Conservation (phyloP, 2,797 vertebrate species). For the Siniperca scherzeri region DNA sequence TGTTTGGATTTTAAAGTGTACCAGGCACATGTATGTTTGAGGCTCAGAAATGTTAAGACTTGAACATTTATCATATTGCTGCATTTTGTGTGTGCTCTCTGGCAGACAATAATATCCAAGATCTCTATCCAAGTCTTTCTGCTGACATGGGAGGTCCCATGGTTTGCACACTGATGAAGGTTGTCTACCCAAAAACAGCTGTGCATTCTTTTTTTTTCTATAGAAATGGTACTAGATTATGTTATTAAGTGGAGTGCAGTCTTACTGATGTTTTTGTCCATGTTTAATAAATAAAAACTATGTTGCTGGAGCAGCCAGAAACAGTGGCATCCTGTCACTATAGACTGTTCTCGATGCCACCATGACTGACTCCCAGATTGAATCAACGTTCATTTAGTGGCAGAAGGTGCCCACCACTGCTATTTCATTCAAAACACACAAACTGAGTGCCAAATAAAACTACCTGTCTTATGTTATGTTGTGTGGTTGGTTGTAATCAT, state of each 20-base stretch:
- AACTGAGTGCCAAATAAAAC: not conserved
- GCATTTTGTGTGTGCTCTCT: not conserved
- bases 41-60: constrained; percentile 32
- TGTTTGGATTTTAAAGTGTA: constrained; percentile 58
- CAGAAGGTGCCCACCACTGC: not conserved
- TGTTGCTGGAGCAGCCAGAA: not conserved
- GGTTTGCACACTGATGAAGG: not conserved
- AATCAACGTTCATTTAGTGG: not conserved
- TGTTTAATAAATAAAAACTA: not conserved
- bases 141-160: constrained; percentile 14
- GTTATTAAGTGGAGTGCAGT: not conserved
- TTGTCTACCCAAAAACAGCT: not conserved
- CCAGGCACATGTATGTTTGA: constrained; percentile 39
- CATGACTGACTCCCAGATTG: not conserved
- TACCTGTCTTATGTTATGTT: not conserved
- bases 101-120: not conserved
- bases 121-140: not conserved
- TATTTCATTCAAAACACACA: not conserved
- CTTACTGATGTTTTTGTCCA: not conserved
- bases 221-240: no score
- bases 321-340: not conserved
- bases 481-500: constrained; percentile 4
- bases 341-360: not conserved
- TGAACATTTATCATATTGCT: constrained; percentile 32
- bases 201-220: not conserved